phyloP scores from a whole-genome alignment of 2,888 invertebrate species.

The Eucera pruinosa region DNA sequence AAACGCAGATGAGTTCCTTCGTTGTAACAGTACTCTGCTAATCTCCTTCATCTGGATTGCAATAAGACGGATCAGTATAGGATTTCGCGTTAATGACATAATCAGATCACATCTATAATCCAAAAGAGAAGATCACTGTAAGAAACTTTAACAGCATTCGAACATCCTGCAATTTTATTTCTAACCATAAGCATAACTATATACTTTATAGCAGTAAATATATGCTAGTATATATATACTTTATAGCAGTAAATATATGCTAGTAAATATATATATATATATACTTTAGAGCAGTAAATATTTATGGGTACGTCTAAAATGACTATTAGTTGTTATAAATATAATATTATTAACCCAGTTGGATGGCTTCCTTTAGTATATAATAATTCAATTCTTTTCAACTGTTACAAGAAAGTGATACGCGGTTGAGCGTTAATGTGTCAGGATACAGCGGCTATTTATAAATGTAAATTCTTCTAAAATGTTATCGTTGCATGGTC shows the following conservation, averaged over 20 bases:
- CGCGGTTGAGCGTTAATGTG: background rate
- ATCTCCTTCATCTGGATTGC: constrained; percentile 6
- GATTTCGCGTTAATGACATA: constrained; percentile 30
- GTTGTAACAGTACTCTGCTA: constrained; percentile 35
- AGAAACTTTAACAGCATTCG: background rate
- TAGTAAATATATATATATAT: no score
- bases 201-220: no score
- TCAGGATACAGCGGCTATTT: background rate
- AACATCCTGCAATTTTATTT: no score
- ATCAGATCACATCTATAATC: constrained; percentile 10
- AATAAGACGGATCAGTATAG: constrained; percentile 33
- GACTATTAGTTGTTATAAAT: no score
- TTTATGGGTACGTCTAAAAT: no score
- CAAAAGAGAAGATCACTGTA: background rate
- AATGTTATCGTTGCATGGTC: constrained; percentile 31
- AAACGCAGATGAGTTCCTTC: constrained; percentile 1
- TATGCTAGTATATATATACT: no score
- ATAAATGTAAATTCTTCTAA: background rate
- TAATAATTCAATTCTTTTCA: no score
- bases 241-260: no score
- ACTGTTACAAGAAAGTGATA: background rate
- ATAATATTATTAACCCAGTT: no score
- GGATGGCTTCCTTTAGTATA: no score
- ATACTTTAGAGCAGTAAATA: no score
- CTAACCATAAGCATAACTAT: no score